phyloP scores from a whole-genome alignment of 2,888 invertebrate genomes.

The Ceriagrion tenellum region DNA sequence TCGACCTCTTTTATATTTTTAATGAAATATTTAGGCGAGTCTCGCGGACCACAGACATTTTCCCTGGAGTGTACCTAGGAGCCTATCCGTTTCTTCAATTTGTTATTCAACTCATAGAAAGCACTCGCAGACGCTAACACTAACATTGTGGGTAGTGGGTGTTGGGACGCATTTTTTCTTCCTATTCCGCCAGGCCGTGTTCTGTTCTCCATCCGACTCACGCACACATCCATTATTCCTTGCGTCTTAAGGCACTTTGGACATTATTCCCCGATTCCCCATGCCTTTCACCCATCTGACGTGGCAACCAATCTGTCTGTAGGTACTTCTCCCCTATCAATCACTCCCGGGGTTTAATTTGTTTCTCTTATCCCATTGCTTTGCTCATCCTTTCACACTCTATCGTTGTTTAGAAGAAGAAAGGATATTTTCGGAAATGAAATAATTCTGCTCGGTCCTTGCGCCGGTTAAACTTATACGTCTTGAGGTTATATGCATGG shows the following conservation, averaged over 20 bases:
- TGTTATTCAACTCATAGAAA: not conserved
- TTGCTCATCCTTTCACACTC: too few relatives aligned
- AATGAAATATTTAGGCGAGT: not conserved
- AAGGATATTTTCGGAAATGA: too few relatives aligned
- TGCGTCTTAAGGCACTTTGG: not conserved
- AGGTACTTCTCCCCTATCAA: not conserved
- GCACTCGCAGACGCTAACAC: not conserved
- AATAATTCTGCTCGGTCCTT: too few relatives aligned
- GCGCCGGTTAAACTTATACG: too few relatives aligned
- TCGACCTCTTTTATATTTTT: not conserved
- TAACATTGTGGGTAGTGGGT: not conserved
- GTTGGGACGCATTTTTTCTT: not conserved
- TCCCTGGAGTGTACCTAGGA: not conserved
- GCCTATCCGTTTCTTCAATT: not conserved
- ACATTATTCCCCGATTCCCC: not conserved
- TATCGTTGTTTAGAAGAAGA: too few relatives aligned
- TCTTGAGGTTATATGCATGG: too few relatives aligned
- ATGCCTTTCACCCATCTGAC: not conserved
- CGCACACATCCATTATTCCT: not conserved
- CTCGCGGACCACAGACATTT: not conserved
- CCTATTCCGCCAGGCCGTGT: not conserved
- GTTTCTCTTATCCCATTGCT: not conserved
- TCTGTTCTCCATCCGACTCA: not conserved
- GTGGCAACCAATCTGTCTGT: not conserved
- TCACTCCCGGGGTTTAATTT: not conserved